Evolutionary conservation across 1,140 invertebrate species (phyloP), one percentile per base, ranked within the genome.

Genomic region (Paralvinella palmiformis): DNA sequence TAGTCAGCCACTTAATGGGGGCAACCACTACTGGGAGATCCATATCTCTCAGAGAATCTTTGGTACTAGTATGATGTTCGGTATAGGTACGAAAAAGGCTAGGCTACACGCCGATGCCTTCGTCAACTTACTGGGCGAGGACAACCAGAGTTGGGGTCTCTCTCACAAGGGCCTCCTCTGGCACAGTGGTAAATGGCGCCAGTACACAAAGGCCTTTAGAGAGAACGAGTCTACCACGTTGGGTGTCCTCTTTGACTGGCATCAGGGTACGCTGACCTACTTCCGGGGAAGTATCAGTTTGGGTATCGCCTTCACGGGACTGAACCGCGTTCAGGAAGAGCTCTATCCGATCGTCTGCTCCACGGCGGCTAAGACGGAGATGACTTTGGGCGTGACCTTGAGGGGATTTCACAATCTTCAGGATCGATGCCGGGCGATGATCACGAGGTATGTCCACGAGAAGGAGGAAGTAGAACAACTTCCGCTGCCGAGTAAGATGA

Each of bases 61-160:
- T 68, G 88, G 88, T 31, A 90, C 88, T 0, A 88, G 87, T 63
- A 88, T 90, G 79, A 89, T 89, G 88, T 87, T 89, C 67, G 88
- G 88, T 32, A 82, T 90, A 6, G 87, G 85, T 2, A 89, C 88
- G 1, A 80, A 79, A 55, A 76, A 82, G 10, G 85, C 86, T 10
- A 75, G 86, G 0, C 78, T 89, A 0, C 86, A 89, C 68, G 83
- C 84, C 0, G 84, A 87, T 69, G 80, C 84, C 15, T 90, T 89
- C 74, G 83, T 85, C 15, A 88, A 89, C 73, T 75, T 90, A 67
- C 75, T 90, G 4, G 88, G 88, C 7, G 86, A 88, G 75, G 86
- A 90, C 71, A 79, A 83, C 44, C 77, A 88, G 41, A 84, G 88
- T 41, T 90, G 88, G 88, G 88, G 87, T 0, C 72, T 90, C 4